Base-by-base conservation (phyloP, 2,888 invertebrate genomes). In the Hemaris fuciformis region DNA sequence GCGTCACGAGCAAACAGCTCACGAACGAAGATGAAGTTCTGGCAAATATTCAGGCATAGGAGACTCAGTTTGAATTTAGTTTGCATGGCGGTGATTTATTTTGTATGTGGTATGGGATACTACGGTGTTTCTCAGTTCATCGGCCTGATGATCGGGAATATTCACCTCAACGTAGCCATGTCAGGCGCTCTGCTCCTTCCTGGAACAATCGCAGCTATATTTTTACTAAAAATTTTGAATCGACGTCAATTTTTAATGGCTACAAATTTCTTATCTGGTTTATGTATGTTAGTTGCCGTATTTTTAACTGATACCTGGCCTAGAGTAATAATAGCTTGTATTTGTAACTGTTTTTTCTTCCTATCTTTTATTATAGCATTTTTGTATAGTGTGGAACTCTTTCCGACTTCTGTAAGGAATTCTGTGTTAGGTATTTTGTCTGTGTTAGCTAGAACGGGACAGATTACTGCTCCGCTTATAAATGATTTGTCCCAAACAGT, bases 381-480 rank as follows among this genome's bases (percentile, higher is more conserved):
- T 81, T 93, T 98, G 18, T 98, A 95, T 80, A 95, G 96, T 0
- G 96, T 97, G 0, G 98, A 98, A 85, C 83, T 97, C 18, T 98
- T 97, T 79, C 98, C 98, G 0, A 98, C 98, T 0, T 95, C 96
- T 1, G 94, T 97, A 0, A 93, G 98, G 27, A 97, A 97, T 78
- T 95, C 96, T 57, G 97, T 96, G 0, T 94, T 98, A 67, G 98
- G 98, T 0, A 91, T 95, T 13, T 94, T 97, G 53, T 97, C 97
- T 0, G 95, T 97, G 88, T 93, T 95, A 68, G 96, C 97, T 0
- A 94, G 98, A 73, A 76, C 97, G 23, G 98, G 98, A 0, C 97
- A 97, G 2, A 96, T 97, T 83, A 69, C 94, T 2, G 96, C 97
- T 0, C 97, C 97, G 0, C 95, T 95, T 68, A 93, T 98, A 8